Base-by-base conservation (phyloP, 2,797 vertebrate genomes). In the Enteromius anoplus region DNA sequence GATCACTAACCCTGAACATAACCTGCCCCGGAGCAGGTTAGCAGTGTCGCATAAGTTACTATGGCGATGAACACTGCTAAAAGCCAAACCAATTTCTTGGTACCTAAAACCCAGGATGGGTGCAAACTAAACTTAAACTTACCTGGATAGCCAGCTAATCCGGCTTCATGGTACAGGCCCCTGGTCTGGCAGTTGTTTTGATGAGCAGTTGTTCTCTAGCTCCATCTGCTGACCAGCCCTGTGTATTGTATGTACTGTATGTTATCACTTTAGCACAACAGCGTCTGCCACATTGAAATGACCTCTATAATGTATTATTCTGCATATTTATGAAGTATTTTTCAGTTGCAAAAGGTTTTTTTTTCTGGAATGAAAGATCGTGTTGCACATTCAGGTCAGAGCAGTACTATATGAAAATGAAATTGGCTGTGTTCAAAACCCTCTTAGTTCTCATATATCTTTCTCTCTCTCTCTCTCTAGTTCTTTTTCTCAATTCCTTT, bases 151-250 rank as follows among this genome's bases (percentile, higher is more conserved):
- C 26, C 26, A 26, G 26, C 26, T 26, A 26, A 26, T 26, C 26
- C 26, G 26, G 26, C 26, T 26, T 26, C 26, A 26, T 26, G 26
- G 26, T 26, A 26, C 26, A 26, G 26, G 26, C 26, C 26, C 26
- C 26, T 26, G 47, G 47, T 49, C 19, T 37, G 29, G 21, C 12
- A 1, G 12, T 21, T 51, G 19, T 51, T 32, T 65, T 51, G 6
- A 32, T 23, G 37, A 45, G 64, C 45, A 40, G 77, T 26, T 69
- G 19, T 83, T 78, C 65, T 70, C 21, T 47, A 47, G 75, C 65
- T 68, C 81, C 81, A 78, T 62, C 81, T 83, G 64, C 64, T 77
- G 81, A 60, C 40, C 72, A 68, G 68, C 3, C 26, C 19, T 15
- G 53, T 26, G 26, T 26, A 26, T 26, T 71, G 10, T 15, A 29